Conservation (phyloP, 2,888 invertebrate species). For the Ophion ventricosus region DNA sequence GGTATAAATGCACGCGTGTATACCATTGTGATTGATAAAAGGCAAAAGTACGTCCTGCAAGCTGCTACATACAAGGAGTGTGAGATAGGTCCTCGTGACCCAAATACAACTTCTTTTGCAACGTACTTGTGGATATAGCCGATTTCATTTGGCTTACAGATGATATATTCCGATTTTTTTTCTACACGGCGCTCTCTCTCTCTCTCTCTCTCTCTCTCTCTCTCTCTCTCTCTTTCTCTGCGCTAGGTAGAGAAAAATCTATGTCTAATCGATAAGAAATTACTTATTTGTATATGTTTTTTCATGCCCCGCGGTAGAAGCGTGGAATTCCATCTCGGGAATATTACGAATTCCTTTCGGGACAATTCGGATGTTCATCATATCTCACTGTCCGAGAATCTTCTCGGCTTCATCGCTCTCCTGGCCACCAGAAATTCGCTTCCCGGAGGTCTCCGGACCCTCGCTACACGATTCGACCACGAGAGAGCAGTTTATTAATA, state of each 20-base stretch:
- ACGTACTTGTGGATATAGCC: conserved; percentile 13
- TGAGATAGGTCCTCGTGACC: neutral
- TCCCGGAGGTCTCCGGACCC: conserved; percentile 48
- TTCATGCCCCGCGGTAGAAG: neutral
- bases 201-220: no score
- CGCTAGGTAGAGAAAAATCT: no score
- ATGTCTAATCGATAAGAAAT: neutral
- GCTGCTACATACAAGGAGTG: neutral
- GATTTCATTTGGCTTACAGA: conserved; percentile 14
- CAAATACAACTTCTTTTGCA: neutral
- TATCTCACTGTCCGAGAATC: conserved; percentile 51
- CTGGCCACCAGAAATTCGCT: conserved; percentile 9
- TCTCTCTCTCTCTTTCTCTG: no score
- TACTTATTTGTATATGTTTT: neutral
- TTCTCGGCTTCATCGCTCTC: conserved; percentile 40
- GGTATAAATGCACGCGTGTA: neutral
- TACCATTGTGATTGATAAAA: neutral
- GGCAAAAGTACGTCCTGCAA: neutral
- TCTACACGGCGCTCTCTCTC: no score
- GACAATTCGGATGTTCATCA: conserved; percentile 57
- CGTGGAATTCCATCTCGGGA: conserved; percentile 18
- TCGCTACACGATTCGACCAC: conserved; percentile 42
- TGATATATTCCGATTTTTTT: neutral
- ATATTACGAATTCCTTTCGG: conserved; percentile 26
- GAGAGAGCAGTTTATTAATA: conserved; percentile 73